Evolutionary conservation across 2,797 vertebrate genomes (phyloP).

Genomic region (Protosalanx chinensis): DNA sequence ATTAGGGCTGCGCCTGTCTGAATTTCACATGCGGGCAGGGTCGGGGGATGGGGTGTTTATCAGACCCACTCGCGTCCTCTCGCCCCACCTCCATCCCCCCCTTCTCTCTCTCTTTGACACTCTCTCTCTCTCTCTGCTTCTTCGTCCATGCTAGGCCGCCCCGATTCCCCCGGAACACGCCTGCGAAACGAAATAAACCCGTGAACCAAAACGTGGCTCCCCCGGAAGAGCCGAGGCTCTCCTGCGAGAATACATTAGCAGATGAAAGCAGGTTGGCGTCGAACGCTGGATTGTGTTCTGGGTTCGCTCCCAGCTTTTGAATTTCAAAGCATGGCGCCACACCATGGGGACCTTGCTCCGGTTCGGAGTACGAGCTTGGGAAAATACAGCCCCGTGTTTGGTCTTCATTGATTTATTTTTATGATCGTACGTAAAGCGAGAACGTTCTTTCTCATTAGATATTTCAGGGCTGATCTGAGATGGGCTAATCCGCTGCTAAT

Average conservation of each 20-base stretch:
- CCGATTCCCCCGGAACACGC: slow-evolving; percentile 45
- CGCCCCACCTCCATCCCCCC: neutral
- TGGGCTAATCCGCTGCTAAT: slow-evolving; percentile 43
- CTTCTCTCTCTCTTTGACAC: neutral
- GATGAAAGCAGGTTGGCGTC: slow-evolving; percentile 41
- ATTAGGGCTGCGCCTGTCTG: neutral
- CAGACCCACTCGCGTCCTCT: neutral
- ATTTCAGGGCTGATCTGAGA: slow-evolving; percentile 41
- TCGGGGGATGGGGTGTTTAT: neutral
- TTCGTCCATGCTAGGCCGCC: slow-evolving; percentile 19
- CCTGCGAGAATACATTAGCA: slow-evolving; percentile 26
- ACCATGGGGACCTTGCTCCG: neutral
- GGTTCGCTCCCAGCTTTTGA: slow-evolving; percentile 39
- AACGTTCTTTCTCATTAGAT: slow-evolving; percentile 36
- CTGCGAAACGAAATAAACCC: slow-evolving; percentile 49
- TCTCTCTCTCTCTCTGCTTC: slow-evolving; percentile 5
- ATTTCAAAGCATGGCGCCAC: slow-evolving; percentile 15
- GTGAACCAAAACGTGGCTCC: slow-evolving; percentile 45
- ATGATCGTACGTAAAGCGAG: slow-evolving; percentile 38
- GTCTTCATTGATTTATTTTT: slow-evolving; percentile 45
- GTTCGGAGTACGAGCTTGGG: slow-evolving; percentile 2
- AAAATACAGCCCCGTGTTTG: slow-evolving; percentile 36
- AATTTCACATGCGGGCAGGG: neutral
- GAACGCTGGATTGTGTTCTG: slow-evolving; percentile 37
- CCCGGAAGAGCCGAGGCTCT: slow-evolving; percentile 13